phyloP scores from a whole-genome alignment of 2,888 invertebrate genomes.

The Tromatobia lineatoria region DNA sequence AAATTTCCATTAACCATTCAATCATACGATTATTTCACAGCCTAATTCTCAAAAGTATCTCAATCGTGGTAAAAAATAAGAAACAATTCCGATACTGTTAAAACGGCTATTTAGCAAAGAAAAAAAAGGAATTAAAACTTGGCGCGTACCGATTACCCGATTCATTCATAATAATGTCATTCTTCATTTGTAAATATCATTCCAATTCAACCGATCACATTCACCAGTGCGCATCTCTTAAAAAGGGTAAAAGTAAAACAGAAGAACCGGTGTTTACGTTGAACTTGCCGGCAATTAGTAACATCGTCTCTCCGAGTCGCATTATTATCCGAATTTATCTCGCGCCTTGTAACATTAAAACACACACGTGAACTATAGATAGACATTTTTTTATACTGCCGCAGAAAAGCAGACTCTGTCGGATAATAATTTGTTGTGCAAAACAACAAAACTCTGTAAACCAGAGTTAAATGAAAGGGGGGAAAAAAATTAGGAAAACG shows the following conservation, averaged over 20 bases:
- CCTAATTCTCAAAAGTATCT: slow-evolving; percentile 40
- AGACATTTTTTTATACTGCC: slow-evolving; percentile 63
- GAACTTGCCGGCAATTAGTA: slow-evolving; percentile 39
- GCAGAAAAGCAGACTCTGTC: slow-evolving; percentile 38
- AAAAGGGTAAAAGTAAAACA: slow-evolving; percentile 32
- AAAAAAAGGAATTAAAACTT: slow-evolving; percentile 16
- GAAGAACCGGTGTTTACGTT: slow-evolving; percentile 31
- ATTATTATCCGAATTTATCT: slow-evolving; percentile 28
- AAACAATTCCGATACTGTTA: slow-evolving; percentile 30
- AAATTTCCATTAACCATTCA: slow-evolving; percentile 48
- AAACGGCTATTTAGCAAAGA: slow-evolving; percentile 17
- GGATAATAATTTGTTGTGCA: slow-evolving; percentile 45
- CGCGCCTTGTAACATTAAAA: not conserved
- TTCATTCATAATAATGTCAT: slow-evolving; percentile 54
- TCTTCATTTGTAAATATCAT: slow-evolving; percentile 75
- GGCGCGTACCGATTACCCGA: slow-evolving; percentile 24
- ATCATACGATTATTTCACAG: slow-evolving; percentile 39
- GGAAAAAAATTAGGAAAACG: slow-evolving; percentile 13
- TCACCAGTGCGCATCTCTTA: slow-evolving; percentile 59
- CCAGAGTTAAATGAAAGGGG: slow-evolving; percentile 16
- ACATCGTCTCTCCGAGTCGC: slow-evolving; percentile 12
- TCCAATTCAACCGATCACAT: slow-evolving; percentile 60
- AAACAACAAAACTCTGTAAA: slow-evolving; percentile 38
- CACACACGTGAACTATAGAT: slow-evolving; percentile 11
- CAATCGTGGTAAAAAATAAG: slow-evolving; percentile 33